phyloP scores from a whole-genome alignment of 2,888 invertebrate genomes.

The Sturmia bella region DNA sequence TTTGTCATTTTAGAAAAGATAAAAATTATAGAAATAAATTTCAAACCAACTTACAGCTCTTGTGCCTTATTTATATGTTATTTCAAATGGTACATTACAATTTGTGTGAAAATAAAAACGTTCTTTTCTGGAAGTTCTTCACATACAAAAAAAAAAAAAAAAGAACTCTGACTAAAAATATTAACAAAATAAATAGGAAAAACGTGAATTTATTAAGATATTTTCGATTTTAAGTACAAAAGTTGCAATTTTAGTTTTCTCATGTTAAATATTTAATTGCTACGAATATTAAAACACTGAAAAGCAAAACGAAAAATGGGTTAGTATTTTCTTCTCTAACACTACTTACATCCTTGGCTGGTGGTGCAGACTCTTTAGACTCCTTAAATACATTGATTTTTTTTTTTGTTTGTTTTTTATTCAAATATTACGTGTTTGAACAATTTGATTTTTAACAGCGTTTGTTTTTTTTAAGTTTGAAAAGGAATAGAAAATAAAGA shows the following conservation, averaged over 20 bases:
- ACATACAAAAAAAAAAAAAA: conserved; percentile 28
- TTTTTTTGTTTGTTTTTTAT: conserved; percentile 46
- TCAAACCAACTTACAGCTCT: conserved; percentile 65
- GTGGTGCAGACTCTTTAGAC: conserved; percentile 73
- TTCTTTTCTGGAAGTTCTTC: conserved; percentile 10
- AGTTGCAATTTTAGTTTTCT: conserved; percentile 55
- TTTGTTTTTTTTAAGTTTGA: conserved; percentile 43
- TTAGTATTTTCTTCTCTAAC: conserved; percentile 57
- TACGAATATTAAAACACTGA: conserved; percentile 51
- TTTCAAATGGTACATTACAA: conserved; percentile 24
- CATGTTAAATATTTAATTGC: conserved; percentile 48
- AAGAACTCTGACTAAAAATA: conserved; percentile 14
- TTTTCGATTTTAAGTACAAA: conserved; percentile 59
- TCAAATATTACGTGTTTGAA: conserved; percentile 65
- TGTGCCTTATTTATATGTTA: conserved; percentile 46
- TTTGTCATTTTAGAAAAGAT: conserved; percentile 14
- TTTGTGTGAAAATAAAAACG: not conserved
- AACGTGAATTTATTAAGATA: conserved; percentile 25
- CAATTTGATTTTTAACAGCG: conserved; percentile 57
- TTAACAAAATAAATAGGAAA: not conserved
- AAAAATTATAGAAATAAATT: conserved; percentile 22
- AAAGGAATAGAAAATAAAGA: conserved; percentile 61
- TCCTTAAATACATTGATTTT: conserved; percentile 74
- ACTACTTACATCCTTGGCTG: conserved; percentile 81
- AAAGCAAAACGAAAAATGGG: conserved; percentile 58